These are phyloP conservation scores for Prostheceraeus crozeri DNA, from an alignment of 2,888 invertebrate species.

Conservation along the genomic window DNA sequence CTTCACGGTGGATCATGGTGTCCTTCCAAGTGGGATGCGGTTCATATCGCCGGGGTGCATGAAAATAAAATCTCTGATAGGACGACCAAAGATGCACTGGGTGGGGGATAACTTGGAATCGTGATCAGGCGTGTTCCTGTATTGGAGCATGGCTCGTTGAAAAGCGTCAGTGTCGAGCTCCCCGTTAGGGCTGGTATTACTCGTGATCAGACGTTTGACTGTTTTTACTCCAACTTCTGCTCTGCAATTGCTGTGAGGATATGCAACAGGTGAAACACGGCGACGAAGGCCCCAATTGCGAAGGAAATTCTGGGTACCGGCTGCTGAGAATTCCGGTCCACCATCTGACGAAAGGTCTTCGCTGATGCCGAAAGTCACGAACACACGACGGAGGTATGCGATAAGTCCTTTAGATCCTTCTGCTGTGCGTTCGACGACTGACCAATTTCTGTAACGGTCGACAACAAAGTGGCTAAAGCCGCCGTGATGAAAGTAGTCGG, in stretches of 20 bases:
- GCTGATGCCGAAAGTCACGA: slow-evolving; percentile 24
- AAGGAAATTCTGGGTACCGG: background rate
- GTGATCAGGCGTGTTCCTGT: slow-evolving; percentile 11
- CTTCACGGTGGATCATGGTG: too few species aligned
- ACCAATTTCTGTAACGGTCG: slow-evolving; percentile 28
- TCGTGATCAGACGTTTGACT: slow-evolving; percentile 43
- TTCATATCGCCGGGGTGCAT: slow-evolving; percentile 34
- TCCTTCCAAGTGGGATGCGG: too few species aligned
- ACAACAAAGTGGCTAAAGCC: slow-evolving; percentile 26
- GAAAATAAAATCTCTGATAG: slow-evolving; percentile 31
- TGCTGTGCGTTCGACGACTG: slow-evolving; percentile 9
- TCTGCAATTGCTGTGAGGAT: slow-evolving; percentile 44
- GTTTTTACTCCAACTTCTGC: slow-evolving; percentile 45
- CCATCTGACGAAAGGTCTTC: slow-evolving; percentile 27
- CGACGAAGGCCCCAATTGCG: slow-evolving; percentile 44
- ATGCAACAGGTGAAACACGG: slow-evolving; percentile 44
- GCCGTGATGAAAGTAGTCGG: slow-evolving; percentile 26
- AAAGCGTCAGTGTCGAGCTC: slow-evolving; percentile 31
- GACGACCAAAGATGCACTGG: slow-evolving; percentile 30
- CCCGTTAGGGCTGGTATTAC: slow-evolving; percentile 42
- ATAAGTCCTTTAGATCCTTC: slow-evolving; percentile 28
- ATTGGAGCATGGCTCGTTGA: slow-evolving; percentile 18
- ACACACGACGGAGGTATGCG: slow-evolving; percentile 2
- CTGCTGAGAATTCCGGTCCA: slow-evolving; percentile 28
- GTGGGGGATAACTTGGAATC: slow-evolving; percentile 33